Conservation (phyloP, 2,113 vertebrate genomes). For the Sterna hirundo region DNA sequence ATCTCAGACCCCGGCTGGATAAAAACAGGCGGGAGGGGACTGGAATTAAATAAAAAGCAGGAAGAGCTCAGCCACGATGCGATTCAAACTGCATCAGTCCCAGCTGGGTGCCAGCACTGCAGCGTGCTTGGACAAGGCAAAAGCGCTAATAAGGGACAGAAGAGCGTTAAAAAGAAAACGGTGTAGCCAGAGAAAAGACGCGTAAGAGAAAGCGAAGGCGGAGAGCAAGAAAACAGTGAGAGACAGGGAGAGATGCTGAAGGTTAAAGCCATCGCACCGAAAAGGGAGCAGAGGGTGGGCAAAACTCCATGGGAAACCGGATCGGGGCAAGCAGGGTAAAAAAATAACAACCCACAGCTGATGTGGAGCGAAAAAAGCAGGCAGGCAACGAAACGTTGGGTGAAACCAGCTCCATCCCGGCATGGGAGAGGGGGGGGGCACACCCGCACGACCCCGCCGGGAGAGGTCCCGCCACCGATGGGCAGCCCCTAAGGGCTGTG, state of each 20-base stretch:
- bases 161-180: not conserved
- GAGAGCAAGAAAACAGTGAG: not conserved
- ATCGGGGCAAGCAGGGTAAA: not conserved
- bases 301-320: not conserved
- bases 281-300: not conserved
- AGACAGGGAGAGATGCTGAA: not conserved
- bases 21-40: not conserved
- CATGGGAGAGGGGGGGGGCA: not conserved
- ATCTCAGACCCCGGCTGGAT: not conserved
- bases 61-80: not conserved
- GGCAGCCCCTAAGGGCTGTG: not conserved
- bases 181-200: not conserved
- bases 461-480: not conserved
- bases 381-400: not conserved
- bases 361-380: not conserved
- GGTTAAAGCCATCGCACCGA: not conserved
- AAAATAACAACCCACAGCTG: not conserved
- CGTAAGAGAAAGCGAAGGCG: not conserved
- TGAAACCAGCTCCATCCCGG: not conserved
- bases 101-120: not conserved
- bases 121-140: not conserved
- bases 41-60: not conserved
- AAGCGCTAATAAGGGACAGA: not conserved
- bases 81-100: not conserved
- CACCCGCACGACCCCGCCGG: rapidly evolving